Evolutionary conservation across 2,888 invertebrate species (phyloP).

Genomic region (Drosophila emarginata): DNA sequence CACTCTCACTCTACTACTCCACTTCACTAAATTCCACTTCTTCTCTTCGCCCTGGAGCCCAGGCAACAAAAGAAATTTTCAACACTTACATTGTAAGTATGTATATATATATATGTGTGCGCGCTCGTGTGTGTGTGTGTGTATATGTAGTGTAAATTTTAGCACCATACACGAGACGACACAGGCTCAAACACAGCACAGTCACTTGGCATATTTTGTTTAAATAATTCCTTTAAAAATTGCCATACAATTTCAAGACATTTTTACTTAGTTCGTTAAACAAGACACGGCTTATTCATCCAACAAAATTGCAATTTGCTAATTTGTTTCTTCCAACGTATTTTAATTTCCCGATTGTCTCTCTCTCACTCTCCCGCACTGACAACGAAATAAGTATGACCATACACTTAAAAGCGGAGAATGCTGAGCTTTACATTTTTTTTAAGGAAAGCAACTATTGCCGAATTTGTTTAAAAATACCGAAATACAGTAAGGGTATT

Average conservation of each 20-base stretch:
- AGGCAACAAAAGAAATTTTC: constrained; percentile 61
- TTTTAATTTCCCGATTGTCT: constrained; percentile 7
- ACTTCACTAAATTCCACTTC: constrained; percentile 25
- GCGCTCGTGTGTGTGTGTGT: constrained; percentile 42
- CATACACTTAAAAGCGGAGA: neutral
- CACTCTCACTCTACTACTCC: constrained; percentile 1
- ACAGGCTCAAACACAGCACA: constrained; percentile 41
- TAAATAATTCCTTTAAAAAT: constrained; percentile 19
- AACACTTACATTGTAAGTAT: constrained; percentile 59
- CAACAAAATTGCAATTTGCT: constrained; percentile 32
- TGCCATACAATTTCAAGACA: constrained; percentile 42
- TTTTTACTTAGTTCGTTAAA: constrained; percentile 29
- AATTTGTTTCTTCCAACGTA: constrained; percentile 29
- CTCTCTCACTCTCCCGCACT: constrained; percentile 5
- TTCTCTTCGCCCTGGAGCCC: constrained; percentile 57
- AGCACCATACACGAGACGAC: constrained; percentile 62
- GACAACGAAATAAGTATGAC: constrained; percentile 6
- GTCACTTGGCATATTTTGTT: constrained; percentile 30
- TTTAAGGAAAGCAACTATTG: neutral
- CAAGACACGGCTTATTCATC: constrained; percentile 18
- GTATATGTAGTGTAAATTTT: constrained; percentile 47
- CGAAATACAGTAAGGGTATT: neutral
- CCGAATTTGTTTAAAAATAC: neutral
- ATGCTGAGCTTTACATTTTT: neutral
- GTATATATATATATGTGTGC: constrained; percentile 36